Percentiles rank a stretch among this genome's conserved stretches.
Conservation (phyloP, 2,797 vertebrate species). For the Sebastes oblongus region DNA sequence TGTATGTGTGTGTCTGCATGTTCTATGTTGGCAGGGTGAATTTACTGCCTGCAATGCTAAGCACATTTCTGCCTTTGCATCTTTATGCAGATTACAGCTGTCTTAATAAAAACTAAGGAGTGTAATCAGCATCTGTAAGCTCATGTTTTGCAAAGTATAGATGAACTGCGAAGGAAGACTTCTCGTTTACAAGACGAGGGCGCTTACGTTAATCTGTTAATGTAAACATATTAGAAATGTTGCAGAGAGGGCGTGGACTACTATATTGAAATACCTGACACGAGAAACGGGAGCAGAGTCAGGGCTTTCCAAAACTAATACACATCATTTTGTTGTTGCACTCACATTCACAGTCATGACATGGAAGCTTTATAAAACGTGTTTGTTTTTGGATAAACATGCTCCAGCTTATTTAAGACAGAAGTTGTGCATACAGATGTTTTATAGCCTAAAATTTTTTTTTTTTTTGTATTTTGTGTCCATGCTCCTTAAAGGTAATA, state of each 20-base stretch:
- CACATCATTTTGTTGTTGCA: neutral
- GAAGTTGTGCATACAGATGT: conserved; percentile 29
- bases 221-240: neutral
- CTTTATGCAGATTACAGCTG: conserved; percentile 53
- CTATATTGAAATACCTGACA: neutral
- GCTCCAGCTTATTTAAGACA: conserved; percentile 10
- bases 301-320: neutral
- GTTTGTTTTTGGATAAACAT: conserved; percentile 18
- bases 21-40: conserved; percentile 43
- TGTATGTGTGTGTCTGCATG: conserved; percentile 15
- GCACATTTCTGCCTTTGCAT: conserved; percentile 60
- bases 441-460: neutral
- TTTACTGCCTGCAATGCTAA: conserved; percentile 68
- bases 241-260: neutral
- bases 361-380: neutral
- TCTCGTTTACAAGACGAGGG: neutral
- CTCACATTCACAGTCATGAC: neutral
- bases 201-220: neutral
- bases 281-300: neutral
- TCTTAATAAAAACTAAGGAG: conserved; percentile 49
- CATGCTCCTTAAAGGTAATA: conserved; percentile 1
- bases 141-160: conserved; percentile 15
- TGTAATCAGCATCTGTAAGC: conserved; percentile 35
- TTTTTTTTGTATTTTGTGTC: neutral
- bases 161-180: neutral